Percentiles rank a stretch among this genome's conserved stretches.
These are phyloP conservation scores for Scaptomyza parva DNA, from an alignment of 2,888 invertebrate species.

Conservation along the genomic window DNA sequence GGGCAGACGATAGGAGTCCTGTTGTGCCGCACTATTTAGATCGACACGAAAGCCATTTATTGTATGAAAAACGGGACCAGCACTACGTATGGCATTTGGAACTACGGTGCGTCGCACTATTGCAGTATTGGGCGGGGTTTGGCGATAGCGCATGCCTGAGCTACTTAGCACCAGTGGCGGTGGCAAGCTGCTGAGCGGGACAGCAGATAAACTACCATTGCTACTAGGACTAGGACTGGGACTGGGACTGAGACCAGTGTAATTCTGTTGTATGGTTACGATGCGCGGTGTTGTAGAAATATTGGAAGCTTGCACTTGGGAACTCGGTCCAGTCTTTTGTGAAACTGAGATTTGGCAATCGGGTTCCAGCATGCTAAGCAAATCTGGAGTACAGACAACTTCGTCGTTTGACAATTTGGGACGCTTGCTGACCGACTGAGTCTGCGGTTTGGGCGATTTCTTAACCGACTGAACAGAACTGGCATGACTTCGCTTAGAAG, in stretches of 20 bases:
- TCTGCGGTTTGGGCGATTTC: conserved; percentile 49
- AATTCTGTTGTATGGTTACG: conserved; percentile 68
- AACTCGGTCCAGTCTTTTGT: conserved; percentile 52
- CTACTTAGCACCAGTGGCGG: conserved; percentile 82
- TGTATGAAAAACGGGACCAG: conserved; percentile 84
- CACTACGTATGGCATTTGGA: conserved; percentile 61
- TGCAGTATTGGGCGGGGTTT: conserved; percentile 38
- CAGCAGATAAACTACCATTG: conserved; percentile 17
- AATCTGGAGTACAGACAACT: conserved; percentile 88
- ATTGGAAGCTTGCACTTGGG: conserved; percentile 22
- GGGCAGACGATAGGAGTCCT: conserved; percentile 84
- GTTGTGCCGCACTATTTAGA: conserved; percentile 84
- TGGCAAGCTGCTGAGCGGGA: conserved; percentile 59
- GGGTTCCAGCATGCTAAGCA: conserved; percentile 83
- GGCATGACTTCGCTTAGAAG: conserved; percentile 73
- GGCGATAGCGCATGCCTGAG: conserved; percentile 77
- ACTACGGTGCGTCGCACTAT: conserved; percentile 80
- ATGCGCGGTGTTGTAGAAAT: conserved; percentile 65
- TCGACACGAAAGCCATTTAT: conserved; percentile 85
- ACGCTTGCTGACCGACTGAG: conserved; percentile 59
- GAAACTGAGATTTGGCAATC: conserved; percentile 83
- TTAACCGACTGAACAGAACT: conserved; percentile 55
- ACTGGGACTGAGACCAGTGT: conserved; percentile 47
- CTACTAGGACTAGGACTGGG: conserved; percentile 35
- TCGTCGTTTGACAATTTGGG: conserved; percentile 83